Evolutionary conservation across 1,140 invertebrate genomes (phyloP), one percentile per base, ranked within the genome.

Genomic region (Ceratoteleas bidentatus): DNA sequence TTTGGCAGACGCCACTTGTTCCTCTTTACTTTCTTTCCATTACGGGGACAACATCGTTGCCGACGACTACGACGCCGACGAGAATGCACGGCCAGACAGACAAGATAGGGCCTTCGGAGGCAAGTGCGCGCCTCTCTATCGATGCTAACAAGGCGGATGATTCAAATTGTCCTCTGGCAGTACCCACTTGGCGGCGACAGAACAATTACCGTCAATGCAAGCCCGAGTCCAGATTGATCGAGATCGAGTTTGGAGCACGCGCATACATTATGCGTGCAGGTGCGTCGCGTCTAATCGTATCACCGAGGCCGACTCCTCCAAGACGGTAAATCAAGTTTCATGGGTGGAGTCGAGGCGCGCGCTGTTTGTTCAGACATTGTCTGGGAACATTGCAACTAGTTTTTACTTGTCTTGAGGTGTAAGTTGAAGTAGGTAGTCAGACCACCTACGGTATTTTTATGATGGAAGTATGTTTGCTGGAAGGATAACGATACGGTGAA

Each of bases 111-210:
- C 33, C 57, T 66, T 68, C 62, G 60, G 34, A 64, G 78, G 24
- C 58, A 62, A 73, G 62, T 64, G 60, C 49, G 34, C 69, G 58
- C 50, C 69, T 65, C 73, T 80, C 85, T 81, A 85, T 81, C 73
- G 68, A 75, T 73, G 77, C 70, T 86, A 85, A 87, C 85, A 85
- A 87, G 84, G 60, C 80, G 58, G 81, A 85, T 78, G 78, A 87
- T 87, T 86, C 77, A 81, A 85, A 85, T 85, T 84, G 79, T 82
- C 77, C 61, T 56, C 56, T 77, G 73, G 61, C 73, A 70, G 56
- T 66, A 53, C 50, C 77, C 68, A 69, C 81, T 74, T 52, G 69
- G 60, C 45, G 52, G 72, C 76, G 72, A 69, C 62, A 61, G 65
- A 78, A 83, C 70, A 83, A 83, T 83, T 81, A 80, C 69, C 50